Percentiles rank a stretch among this genome's conserved stretches.
Evolutionary conservation across 2,113 vertebrate genomes (phyloP).

Genomic region (Hippocampus abdominalis): DNA sequence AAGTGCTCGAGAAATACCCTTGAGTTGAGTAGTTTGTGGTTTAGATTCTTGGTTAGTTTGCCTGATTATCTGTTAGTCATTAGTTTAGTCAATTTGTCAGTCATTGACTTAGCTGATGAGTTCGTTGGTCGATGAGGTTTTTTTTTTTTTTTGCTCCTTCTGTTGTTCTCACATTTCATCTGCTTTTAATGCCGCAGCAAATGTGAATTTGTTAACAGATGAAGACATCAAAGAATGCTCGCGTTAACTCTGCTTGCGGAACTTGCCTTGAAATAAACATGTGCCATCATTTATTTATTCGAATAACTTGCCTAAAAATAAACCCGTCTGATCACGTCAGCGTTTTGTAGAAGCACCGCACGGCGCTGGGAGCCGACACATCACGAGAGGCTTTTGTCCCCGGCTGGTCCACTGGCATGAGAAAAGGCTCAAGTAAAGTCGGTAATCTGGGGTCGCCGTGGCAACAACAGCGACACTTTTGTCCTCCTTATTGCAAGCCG

Average conservation of each 20-base stretch:
- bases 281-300: neutral
- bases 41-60: neutral
- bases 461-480: neutral
- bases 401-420: neutral
- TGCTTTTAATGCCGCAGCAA: neutral
- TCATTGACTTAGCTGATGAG: neutral
- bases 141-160: neutral
- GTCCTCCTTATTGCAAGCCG: neutral
- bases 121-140: neutral
- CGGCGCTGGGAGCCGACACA: neutral
- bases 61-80: neutral
- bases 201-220: neutral
- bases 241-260: neutral
- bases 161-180: neutral
- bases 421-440: neutral
- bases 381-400: neutral
- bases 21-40: too few relatives aligned
- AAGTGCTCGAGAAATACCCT: too few relatives aligned
- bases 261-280: slow-evolving; percentile 2
- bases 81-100: neutral
- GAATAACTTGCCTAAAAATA: slow-evolving; percentile 6
- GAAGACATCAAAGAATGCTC: neutral
- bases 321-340: neutral
- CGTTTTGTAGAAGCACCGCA: neutral
- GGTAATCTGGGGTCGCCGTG: neutral